Percentiles rank a stretch among this genome's conserved stretches.
These are phyloP conservation scores for Kryptopterus vitreolus DNA, from an alignment of 2,797 vertebrate species.

Conservation along the genomic window DNA sequence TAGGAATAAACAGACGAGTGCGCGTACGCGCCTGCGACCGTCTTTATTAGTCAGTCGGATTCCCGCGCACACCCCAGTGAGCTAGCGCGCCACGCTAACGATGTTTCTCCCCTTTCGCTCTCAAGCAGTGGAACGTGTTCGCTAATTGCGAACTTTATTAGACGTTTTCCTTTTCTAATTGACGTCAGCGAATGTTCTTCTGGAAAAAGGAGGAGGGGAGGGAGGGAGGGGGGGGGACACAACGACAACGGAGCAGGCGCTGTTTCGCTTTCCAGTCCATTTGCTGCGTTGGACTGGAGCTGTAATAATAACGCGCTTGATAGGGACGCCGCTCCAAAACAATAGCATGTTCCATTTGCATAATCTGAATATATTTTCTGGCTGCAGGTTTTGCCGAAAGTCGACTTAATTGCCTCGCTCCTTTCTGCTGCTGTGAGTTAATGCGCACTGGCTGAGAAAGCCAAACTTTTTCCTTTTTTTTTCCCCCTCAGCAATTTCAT, in stretches of 20 bases:
- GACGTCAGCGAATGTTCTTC: slow-evolving; percentile 63
- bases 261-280: slow-evolving; percentile 75
- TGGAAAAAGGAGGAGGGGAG: too few relatives aligned
- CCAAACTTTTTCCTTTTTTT: neutral
- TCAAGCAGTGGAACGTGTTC: slow-evolving; percentile 77
- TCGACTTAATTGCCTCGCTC: slow-evolving; percentile 82
- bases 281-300: slow-evolving; percentile 70
- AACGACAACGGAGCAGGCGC: slow-evolving; percentile 43
- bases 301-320: slow-evolving; percentile 78
- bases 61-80: slow-evolving; percentile 58
- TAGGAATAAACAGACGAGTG: slow-evolving; percentile 66
- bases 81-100: slow-evolving; percentile 60
- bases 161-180: slow-evolving; percentile 74
- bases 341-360: slow-evolving; percentile 79
- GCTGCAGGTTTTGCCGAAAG: slow-evolving; percentile 79
- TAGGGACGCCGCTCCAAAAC: slow-evolving; percentile 77
- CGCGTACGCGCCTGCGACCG: slow-evolving; percentile 27
- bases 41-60: slow-evolving; percentile 56
- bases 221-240: too few relatives aligned
- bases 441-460: slow-evolving; percentile 49
- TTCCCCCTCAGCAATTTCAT: slow-evolving; percentile 40
- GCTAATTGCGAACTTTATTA: slow-evolving; percentile 83
- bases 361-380: slow-evolving; percentile 86
- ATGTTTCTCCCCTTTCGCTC: slow-evolving; percentile 59
- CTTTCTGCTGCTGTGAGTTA: slow-evolving; percentile 64